Percentiles rank a stretch among this genome's conserved stretches.
These are phyloP conservation scores for Urocitellus parryii DNA, from an alignment of 2,113 vertebrate species.

Conservation along the genomic window DNA sequence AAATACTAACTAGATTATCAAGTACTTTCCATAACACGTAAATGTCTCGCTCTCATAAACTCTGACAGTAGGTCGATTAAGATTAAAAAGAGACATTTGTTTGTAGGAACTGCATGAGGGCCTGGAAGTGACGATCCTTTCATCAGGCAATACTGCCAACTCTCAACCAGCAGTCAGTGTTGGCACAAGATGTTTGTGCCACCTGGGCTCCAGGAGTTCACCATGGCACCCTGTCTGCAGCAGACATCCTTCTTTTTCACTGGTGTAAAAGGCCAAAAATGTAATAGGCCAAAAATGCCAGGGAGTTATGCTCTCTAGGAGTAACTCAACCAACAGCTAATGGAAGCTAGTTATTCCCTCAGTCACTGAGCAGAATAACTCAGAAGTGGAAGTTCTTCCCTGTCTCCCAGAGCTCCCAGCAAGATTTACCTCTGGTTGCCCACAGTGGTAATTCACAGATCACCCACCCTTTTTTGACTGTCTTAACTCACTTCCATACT, in stretches of 20 bases:
- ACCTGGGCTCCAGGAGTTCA: background rate
- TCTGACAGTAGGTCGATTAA: constrained; percentile 43
- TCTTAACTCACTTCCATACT: background rate
- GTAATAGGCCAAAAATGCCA: no score
- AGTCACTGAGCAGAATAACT: background rate
- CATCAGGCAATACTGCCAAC: background rate
- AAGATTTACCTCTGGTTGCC: background rate
- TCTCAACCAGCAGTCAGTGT: background rate
- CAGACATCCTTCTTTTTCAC: background rate
- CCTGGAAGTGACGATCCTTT: constrained; percentile 35
- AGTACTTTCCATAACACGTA: constrained; percentile 65
- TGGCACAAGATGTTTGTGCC: background rate
- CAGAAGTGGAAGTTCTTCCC: background rate
- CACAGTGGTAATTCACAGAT: background rate
- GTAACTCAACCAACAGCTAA: background rate
- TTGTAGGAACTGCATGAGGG: constrained; percentile 47
- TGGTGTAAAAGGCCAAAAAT: background rate
- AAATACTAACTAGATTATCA: background rate
- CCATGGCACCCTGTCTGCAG: background rate
- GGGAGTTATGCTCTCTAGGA: background rate
- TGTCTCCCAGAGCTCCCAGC: background rate
- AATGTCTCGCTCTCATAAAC: constrained; percentile 54
- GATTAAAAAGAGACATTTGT: constrained; percentile 74
- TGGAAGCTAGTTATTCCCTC: background rate
- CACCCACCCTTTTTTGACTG: background rate